Percentiles rank a stretch among this genome's conserved stretches.
Conservation (phyloP, 2,113 vertebrate species). For the Girardinichthys multiradiatus region DNA sequence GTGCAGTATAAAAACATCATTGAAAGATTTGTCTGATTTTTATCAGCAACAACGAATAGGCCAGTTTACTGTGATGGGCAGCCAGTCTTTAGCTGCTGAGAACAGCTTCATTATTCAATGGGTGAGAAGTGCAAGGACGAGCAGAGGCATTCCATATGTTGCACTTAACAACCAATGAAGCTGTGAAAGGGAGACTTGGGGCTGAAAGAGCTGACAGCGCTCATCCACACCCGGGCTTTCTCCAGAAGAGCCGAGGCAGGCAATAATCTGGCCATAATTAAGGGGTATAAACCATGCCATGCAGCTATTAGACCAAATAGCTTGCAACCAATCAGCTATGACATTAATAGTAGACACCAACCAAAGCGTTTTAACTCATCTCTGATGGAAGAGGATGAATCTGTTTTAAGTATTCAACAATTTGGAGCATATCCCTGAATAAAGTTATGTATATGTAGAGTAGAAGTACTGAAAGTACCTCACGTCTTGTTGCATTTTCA, state of each 20-base stretch:
- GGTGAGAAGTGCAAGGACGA: constrained; percentile 36
- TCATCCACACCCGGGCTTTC: constrained; percentile 72
- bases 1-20: neutral
- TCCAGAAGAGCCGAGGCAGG: constrained; percentile 76
- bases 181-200: constrained; percentile 69
- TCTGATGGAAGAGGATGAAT: constrained; percentile 67
- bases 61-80: constrained; percentile 43
- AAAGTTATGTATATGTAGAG: neutral
- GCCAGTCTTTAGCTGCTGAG: constrained; percentile 38
- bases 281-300: constrained; percentile 85
- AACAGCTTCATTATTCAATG: constrained; percentile 67
- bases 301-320: constrained; percentile 74
- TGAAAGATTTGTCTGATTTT: constrained; percentile 10
- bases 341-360: constrained; percentile 77
- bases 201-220: constrained; percentile 78
- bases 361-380: constrained; percentile 70
- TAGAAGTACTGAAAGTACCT: constrained; percentile 26
- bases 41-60: constrained; percentile 13
- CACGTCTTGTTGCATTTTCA: neutral
- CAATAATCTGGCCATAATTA: constrained; percentile 84
- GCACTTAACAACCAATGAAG: constrained; percentile 75
- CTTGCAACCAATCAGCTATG: constrained; percentile 80
- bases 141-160: constrained; percentile 73
- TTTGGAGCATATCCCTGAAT: constrained; percentile 19
- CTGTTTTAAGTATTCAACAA: constrained; percentile 62